A percentile compares a stretch with the other conserved stretches of the same genome.
phyloP scores from a whole-genome alignment of 1,140 invertebrate genomes.

The Drosophila fuyamai region DNA sequence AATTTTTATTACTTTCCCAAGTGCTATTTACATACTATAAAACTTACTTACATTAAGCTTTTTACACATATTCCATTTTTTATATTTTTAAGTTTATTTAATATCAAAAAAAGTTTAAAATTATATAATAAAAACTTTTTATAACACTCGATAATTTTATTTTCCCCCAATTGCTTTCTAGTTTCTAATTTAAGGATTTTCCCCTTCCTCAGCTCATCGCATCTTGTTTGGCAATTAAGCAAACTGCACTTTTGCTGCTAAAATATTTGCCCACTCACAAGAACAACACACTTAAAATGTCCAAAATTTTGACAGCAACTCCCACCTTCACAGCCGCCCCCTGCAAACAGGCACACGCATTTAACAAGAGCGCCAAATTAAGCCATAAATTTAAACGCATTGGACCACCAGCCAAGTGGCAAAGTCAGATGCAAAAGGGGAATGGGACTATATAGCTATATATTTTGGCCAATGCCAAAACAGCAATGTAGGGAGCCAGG shows the following conservation, averaged over 20 bases:
- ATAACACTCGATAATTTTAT: too few species aligned
- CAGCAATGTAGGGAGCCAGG: slow-evolving; percentile 56
- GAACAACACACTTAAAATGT: slow-evolving; percentile 78
- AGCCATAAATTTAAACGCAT: slow-evolving; percentile 76
- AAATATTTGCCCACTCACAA: slow-evolving; percentile 68
- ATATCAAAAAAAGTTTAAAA: too few species aligned
- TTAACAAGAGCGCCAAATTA: slow-evolving; percentile 80
- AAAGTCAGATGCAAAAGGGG: slow-evolving; percentile 14
- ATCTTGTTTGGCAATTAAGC: slow-evolving; percentile 59
- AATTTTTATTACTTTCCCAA: too few species aligned
- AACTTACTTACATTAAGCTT: too few species aligned
- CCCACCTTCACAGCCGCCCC: slow-evolving; percentile 52
- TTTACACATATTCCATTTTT: too few species aligned
- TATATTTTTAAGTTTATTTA: too few species aligned
- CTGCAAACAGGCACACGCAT: slow-evolving; percentile 68
- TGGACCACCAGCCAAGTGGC: slow-evolving; percentile 72
- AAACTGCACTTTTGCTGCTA: slow-evolving; percentile 38
- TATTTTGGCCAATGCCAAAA: slow-evolving; percentile 25
- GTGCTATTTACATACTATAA: too few species aligned
- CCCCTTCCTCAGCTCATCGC: not conserved
- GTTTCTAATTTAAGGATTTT: slow-evolving; percentile 26
- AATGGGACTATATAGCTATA: not conserved
- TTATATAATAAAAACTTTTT: too few species aligned
- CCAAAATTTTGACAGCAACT: slow-evolving; percentile 68
- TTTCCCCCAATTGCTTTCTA: not conserved